Evolutionary conservation across 2,113 vertebrate genomes (phyloP), one percentile per base, ranked within the genome.

Genomic region (Monopterus albus): DNA sequence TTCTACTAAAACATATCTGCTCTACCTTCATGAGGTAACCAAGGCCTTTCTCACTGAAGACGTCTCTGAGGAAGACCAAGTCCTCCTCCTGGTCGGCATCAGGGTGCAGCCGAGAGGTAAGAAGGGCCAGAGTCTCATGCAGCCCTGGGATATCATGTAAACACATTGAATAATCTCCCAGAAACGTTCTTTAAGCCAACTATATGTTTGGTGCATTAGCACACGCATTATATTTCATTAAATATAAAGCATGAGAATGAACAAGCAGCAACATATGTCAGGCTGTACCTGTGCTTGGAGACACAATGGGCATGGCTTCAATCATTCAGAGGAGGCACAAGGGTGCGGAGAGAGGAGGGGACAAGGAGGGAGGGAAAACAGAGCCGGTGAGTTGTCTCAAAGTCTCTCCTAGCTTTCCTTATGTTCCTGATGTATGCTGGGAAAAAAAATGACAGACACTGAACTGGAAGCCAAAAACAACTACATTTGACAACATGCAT

Each of bases 31-130:
- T 96, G 69, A 98, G 87, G 69, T 95, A 96, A 79, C 91, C 77
- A 5, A 98, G 94, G 86, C 95, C 97, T 67, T 93, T 96, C 76
- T 98, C 97, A 49, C 96, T 96, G 90, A 98, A 96, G 69, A 98
- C 95, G 12, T 96, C 94, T 59, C 90, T 92, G 68, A 98, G 93
- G 86, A 98, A 98, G 66, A 93, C 94, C 91, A 97, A 92, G 83
- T 98, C 96, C 61, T 97, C 96, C 84, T 94, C 95, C 53, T 96
- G 95, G 85, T 96, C 96, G 53, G 96, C 96, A 61, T 95, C 95
- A 0, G 96, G 96, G 72, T 94, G 94, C n/a, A 98, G 94, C 81
- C 96, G 96, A 67, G 96, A 96, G 3, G 96, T 98, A 81, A 98
- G 86, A 45, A 98, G 91, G 3, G 97, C 96, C 90, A 98, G 91